phyloP scores from a whole-genome alignment of 1,140 invertebrate genomes.

The Drosophila sulfurigaster region DNA sequence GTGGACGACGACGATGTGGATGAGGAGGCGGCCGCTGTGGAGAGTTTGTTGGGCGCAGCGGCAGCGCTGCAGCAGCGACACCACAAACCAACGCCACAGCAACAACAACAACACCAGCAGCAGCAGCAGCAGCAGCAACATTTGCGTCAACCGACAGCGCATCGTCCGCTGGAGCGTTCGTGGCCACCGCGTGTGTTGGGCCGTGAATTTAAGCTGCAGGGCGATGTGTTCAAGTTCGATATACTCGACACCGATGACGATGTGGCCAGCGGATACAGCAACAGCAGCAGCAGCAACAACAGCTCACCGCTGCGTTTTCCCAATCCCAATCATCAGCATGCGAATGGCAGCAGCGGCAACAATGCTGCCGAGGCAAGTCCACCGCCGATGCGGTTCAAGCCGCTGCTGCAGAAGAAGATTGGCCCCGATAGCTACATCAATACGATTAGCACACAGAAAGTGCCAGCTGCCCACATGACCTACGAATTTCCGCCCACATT shows the following conservation, averaged over 20 bases:
- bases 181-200: slow-evolving; percentile 85
- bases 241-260: slow-evolving; percentile 89
- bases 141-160: slow-evolving; percentile 79
- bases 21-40: slow-evolving; percentile 76
- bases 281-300: slow-evolving; percentile 59
- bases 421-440: slow-evolving; percentile 89
- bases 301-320: slow-evolving; percentile 61
- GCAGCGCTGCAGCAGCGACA: slow-evolving; percentile 63
- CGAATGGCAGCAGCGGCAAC: slow-evolving; percentile 9
- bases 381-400: slow-evolving; percentile 86
- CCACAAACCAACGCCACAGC: slow-evolving; percentile 33
- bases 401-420: slow-evolving; percentile 87
- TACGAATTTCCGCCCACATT: slow-evolving; percentile 86
- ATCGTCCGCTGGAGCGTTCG: slow-evolving; percentile 87
- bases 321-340: no score
- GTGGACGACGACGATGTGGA: slow-evolving; percentile 66
- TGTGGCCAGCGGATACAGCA: slow-evolving; percentile 29
- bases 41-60: slow-evolving; percentile 73
- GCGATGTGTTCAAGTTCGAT: slow-evolving; percentile 90
- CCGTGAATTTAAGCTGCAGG: slow-evolving; percentile 85
- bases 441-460: slow-evolving; percentile 87
- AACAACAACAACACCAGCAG: slow-evolving; percentile 50
- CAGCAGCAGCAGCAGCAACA: slow-evolving; percentile 69
- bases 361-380: slow-evolving; percentile 42
- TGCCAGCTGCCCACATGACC: slow-evolving; percentile 84